phyloP scores from a whole-genome alignment of 1,140 invertebrate genomes.

The Drosophila virilis region DNA sequence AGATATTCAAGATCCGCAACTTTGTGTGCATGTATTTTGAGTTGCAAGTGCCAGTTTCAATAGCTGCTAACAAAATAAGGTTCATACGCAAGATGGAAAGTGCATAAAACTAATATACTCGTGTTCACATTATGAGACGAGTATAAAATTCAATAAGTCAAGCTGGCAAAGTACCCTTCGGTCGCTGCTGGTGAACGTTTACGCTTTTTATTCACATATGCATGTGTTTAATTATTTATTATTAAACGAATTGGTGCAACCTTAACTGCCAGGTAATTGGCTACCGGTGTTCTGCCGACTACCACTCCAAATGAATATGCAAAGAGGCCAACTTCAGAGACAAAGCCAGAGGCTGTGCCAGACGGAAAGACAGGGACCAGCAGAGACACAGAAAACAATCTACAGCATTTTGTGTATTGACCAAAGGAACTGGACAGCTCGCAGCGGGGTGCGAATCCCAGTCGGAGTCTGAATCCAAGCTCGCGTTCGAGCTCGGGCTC shows the following conservation, averaged over 20 bases:
- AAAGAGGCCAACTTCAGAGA: slow-evolving; percentile 44
- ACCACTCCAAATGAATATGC: slow-evolving; percentile 72
- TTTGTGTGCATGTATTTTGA: too few species aligned
- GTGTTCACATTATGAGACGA: background rate
- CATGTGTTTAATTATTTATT: slow-evolving; percentile 78
- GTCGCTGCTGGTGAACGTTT: slow-evolving; percentile 13
- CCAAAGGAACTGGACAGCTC: slow-evolving; percentile 12
- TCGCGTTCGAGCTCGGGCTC: background rate
- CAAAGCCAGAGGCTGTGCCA: background rate
- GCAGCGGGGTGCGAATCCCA: slow-evolving; percentile 18
- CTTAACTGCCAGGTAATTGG: slow-evolving; percentile 81
- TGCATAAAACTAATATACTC: background rate
- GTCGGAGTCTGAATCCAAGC: background rate
- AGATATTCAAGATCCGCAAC: too few species aligned
- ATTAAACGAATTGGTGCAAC: slow-evolving; percentile 80
- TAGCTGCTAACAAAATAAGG: too few species aligned
- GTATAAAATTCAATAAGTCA: slow-evolving; percentile 69
- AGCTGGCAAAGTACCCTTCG: slow-evolving; percentile 36
- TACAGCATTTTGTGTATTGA: slow-evolving; percentile 1
- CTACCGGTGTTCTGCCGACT: slow-evolving; percentile 72
- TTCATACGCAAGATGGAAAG: background rate
- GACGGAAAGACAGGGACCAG: background rate
- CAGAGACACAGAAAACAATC: background rate
- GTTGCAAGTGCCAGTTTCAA: too few species aligned
- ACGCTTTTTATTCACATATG: background rate